Evolutionary conservation across 2,888 invertebrate species (phyloP).

Genomic region (Drosophila dives): DNA sequence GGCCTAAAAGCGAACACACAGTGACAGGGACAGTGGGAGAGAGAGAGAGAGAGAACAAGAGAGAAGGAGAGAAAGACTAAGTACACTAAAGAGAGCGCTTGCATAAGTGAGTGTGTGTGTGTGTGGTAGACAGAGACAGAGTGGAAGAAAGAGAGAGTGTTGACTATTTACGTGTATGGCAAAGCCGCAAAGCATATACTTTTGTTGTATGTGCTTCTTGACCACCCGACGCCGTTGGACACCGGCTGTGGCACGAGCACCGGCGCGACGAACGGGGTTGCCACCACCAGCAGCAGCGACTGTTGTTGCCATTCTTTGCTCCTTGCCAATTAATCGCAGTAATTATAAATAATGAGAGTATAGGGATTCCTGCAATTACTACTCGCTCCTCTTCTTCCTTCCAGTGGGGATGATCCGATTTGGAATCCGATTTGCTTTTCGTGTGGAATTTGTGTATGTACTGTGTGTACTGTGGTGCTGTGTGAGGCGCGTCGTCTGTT

Average conservation of each 20-base stretch:
- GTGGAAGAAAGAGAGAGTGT: not conserved
- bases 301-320: conserved; percentile 30
- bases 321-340: not conserved
- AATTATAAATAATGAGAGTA: not conserved
- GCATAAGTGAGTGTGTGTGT: not conserved
- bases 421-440: conserved; percentile 42
- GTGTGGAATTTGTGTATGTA: conserved; percentile 48
- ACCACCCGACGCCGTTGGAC: conserved; percentile 83
- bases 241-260: conserved; percentile 82
- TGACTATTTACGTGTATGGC: conserved; percentile 83
- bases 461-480: conserved; percentile 29
- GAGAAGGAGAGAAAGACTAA: conserved; percentile 8
- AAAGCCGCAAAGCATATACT: conserved; percentile 85
- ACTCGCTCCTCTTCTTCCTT: not conserved
- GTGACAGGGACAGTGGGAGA: not conserved
- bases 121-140: not conserved
- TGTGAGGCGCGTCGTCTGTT: conserved; percentile 62
- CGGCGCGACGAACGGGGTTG: conserved; percentile 63
- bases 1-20: conserved; percentile 65
- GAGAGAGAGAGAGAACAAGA: not conserved
- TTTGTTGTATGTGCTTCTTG: conserved; percentile 85
- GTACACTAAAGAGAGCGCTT: conserved; percentile 26
- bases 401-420: conserved; percentile 30
- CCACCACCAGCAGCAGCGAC: conserved; percentile 29
- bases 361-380: not conserved